Base-by-base conservation (phyloP, 1,140 invertebrate species). In the Drosophila athabasca region DNA sequence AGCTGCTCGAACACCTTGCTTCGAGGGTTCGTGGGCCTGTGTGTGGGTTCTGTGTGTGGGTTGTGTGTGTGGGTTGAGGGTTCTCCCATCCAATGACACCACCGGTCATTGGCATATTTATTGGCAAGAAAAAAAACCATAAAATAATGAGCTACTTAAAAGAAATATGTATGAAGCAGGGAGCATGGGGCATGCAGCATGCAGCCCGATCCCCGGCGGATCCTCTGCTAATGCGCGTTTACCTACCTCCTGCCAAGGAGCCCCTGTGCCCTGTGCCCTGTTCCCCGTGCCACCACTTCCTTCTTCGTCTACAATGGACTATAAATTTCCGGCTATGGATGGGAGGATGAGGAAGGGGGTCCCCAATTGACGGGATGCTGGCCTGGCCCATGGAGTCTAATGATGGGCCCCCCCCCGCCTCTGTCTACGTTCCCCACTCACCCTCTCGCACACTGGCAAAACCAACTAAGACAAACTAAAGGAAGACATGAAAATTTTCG, bases 401-500 rank as follows among this genome's bases (percentile, higher is more conserved):
- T 85, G 82, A 85, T 85, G 66, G 60, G 31, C 2, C 8, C 31
- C 2, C 3, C 31, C 2, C 31, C 8, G 0, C 2, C 7, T 2
- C 8, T 8, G 8, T 9, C 65, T 67, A 46, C 39, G 41, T 31
- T 45, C 53, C 29, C 0, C 7, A 0, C 29, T 31, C 7, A 2
- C 7, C 8, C 29, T 2, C 31, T 9, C 31, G 9, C 8, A 9
- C 2, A 49, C 58, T 49, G 67, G 62, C 35, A 61, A 52, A 45
- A 19, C 52, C 54, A 55, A 64, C 77, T 88, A 88, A 88, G 79
- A 88, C 83, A 88, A 88, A 88, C 83, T 88, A 88, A 88, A 88
- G 83, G 83, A 88, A 88, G 83, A 88, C 83, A 88, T 88, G 83
- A 88, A 88, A 88, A 88, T 88, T 83, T 88, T 88, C 83, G 79